phyloP scores from a whole-genome alignment of 2,113 vertebrate genomes.

The Crotalus tigris region DNA sequence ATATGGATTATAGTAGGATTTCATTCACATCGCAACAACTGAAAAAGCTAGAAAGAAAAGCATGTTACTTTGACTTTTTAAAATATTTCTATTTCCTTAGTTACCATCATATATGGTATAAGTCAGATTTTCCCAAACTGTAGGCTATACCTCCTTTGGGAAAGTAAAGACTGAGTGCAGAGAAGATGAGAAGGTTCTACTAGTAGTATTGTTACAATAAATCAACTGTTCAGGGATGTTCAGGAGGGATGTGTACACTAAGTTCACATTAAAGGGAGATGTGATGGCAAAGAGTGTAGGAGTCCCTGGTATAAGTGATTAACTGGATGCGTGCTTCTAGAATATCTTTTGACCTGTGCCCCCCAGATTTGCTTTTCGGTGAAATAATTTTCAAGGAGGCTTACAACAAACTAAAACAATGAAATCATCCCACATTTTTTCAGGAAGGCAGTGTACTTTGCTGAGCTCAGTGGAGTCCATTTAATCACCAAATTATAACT shows the following conservation, averaged over 20 bases:
- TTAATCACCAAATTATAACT: not conserved
- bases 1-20: not conserved
- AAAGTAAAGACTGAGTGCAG: not conserved
- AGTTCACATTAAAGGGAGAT: not conserved
- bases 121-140: not conserved
- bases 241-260: not conserved
- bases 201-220: not conserved
- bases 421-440: not conserved
- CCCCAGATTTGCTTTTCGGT: not conserved
- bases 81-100: not conserved
- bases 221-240: not conserved
- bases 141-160: not conserved
- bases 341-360: not conserved
- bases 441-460: not conserved
- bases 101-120: not conserved
- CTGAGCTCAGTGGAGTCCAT: not conserved
- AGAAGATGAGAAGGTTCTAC: not conserved
- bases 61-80: not conserved
- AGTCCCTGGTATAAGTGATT: not conserved
- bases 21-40: not conserved
- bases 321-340: not conserved
- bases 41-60: not conserved
- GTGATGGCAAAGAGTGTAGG: not conserved
- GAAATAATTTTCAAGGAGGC: not conserved
- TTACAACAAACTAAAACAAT: not conserved